A percentile compares a stretch with the other conserved stretches of the same genome.
phyloP scores from a whole-genome alignment of 92 coral and sea anemone genomes.

The Phenganax stokvisi region DNA sequence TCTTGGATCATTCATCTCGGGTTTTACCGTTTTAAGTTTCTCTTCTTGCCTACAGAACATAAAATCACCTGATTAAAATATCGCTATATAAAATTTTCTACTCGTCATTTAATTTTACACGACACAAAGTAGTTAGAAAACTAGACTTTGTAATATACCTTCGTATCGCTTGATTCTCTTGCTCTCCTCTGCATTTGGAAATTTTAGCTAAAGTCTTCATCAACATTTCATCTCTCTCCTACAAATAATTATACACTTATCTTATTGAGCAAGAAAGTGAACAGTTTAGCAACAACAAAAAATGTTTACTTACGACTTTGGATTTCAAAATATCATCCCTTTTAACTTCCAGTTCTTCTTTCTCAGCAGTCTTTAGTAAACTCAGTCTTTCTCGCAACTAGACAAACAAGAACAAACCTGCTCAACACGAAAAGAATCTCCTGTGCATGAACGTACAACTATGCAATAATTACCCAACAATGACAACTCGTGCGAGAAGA shows the following conservation, averaged over 20 bases:
- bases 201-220: conserved; percentile 93
- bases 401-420: not conserved
- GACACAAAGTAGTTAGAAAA: not conserved
- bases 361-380: conserved; percentile 71
- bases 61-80: too few species aligned
- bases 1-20: conserved; percentile 63
- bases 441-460: too few species aligned
- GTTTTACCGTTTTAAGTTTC: conserved; percentile 51
- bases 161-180: conserved; percentile 72
- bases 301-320: conserved; percentile 69
- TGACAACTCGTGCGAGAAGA: not conserved
- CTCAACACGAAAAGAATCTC: too few species aligned
- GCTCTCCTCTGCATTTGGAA: conserved; percentile 86
- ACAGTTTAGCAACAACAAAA: not conserved
- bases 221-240: conserved; percentile 87
- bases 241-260: not conserved
- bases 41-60: conserved; percentile 56
- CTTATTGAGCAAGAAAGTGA: not conserved
- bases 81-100: not conserved
- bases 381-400: conserved; percentile 84
- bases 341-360: conserved; percentile 70
- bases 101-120: not conserved
- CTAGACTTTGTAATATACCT: conserved; percentile 39
- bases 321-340: conserved; percentile 77
- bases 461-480: too few species aligned